Base-by-base conservation (phyloP, 2,888 invertebrate genomes). In the Cotesia congregata region DNA sequence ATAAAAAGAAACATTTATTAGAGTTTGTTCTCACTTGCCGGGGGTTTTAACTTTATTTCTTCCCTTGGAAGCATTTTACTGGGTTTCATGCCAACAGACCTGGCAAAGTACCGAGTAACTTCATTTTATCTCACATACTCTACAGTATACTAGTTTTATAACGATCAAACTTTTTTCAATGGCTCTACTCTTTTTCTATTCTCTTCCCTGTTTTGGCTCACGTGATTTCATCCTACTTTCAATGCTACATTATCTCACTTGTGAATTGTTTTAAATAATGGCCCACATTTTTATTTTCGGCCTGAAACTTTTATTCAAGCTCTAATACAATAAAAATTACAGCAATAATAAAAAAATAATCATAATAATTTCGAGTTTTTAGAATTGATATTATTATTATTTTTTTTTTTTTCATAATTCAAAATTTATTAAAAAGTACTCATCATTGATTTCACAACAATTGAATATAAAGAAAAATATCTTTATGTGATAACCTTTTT, bases 121-220 rank as follows among this genome's bases (percentile, higher is more conserved):
- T 72, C 40, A 30, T 72, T 72, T 72, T 72, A 39, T 72, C 30
- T 62, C 60, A 6, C 30, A 64, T 64, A 64, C n/a, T 20, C n/a
- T 17, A 50, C 50, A 72, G 17, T 64, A 15, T 30, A 39, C 40
- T 64, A 62, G 62, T 72, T 64, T 50, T 64, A 72, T 73, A 73
- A 73, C 73, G 73, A 73, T 73, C 65, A 72, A 72, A 72, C 20
- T 73, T 73, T 50, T 72, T 72, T 72, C 72, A 72, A 64, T 72
- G 72, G 64, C 62, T 61, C 40, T 20, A 59, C 12, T 60, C 62
- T 40, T 30, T 30, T 30, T 30, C 30, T 30, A 30, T 30, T 30
- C 30, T 30, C 30, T 30, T 30, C 30, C 30, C 30, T 30, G 30
- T 30, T 30, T 30, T 30, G 60, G 72, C n/a, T 20, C 72, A 15